Conservation (phyloP, 2,888 invertebrate species). For the Caenorhabditis sp. region DNA sequence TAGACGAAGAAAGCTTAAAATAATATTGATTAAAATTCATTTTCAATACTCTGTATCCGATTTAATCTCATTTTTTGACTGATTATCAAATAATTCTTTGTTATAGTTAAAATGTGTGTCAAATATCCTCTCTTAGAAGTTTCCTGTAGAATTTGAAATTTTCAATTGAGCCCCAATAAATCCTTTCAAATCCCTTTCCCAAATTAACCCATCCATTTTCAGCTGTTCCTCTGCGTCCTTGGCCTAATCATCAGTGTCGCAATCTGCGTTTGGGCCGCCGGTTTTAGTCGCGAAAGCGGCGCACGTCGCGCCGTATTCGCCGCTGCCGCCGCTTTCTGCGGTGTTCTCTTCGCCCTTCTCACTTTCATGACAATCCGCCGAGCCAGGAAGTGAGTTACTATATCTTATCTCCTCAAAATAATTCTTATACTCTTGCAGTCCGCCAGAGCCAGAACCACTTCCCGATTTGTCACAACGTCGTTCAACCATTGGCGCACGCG, state of each 20-base stretch:
- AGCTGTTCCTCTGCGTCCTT: slow-evolving; percentile 60
- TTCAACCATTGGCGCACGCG: slow-evolving; percentile 52
- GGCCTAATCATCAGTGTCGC: slow-evolving; percentile 58
- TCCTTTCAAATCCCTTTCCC: no score
- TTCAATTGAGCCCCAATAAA: no score
- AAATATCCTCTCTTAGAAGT: no score
- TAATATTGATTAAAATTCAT: no score
- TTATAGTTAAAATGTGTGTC: no score
- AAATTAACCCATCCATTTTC: slow-evolving; percentile 27
- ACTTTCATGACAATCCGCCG: slow-evolving; percentile 52
- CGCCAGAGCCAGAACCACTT: slow-evolving; percentile 55
- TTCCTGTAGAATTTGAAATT: no score
- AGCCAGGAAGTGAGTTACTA: slow-evolving; percentile 53
- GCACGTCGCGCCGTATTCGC: slow-evolving; percentile 56
- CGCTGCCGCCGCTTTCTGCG: slow-evolving; percentile 56
- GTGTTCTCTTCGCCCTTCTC: slow-evolving; percentile 59
- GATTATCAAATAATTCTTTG: no score
- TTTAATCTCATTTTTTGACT: no score
- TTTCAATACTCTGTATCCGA: no score
- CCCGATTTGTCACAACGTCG: slow-evolving; percentile 54
- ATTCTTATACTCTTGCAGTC: slow-evolving; percentile 21
- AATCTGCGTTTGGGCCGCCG: slow-evolving; percentile 58
- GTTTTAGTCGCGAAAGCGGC: slow-evolving; percentile 49
- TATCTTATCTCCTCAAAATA: background rate
- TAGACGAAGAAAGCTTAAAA: background rate